phyloP scores from a whole-genome alignment of 2,888 invertebrate genomes.

The Lepidonotus clava region DNA sequence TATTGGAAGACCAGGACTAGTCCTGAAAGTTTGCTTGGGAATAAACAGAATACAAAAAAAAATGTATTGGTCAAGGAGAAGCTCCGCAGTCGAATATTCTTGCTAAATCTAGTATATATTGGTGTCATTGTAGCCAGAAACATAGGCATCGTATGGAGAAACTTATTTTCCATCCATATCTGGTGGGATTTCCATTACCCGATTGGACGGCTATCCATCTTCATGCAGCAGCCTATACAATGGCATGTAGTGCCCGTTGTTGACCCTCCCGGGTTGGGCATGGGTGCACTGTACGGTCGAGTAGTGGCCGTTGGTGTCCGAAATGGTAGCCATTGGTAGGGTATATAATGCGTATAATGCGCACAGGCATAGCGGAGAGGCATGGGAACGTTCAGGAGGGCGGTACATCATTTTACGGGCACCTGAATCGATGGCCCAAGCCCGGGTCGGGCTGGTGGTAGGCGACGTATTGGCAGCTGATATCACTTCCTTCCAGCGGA shows the following conservation, averaged over 20 bases:
- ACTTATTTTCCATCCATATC: too few species aligned
- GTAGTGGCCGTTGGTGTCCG: neutral
- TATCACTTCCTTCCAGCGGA: neutral
- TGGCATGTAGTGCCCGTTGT: neutral
- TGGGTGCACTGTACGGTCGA: neutral
- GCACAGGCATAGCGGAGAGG: neutral
- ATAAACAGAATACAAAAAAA: too few species aligned
- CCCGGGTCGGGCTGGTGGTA: neutral
- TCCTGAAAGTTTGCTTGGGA: too few species aligned
- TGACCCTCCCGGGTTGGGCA: neutral
- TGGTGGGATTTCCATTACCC: too few species aligned
- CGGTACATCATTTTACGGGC: neutral
- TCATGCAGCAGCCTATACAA: too few species aligned
- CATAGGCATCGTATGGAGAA: too few species aligned
- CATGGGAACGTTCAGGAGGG: neutral
- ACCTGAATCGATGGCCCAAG: neutral
- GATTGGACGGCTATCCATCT: too few species aligned
- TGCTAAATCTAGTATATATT: too few species aligned
- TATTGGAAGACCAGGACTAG: too few species aligned
- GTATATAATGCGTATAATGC: neutral
- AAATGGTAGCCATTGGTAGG: neutral
- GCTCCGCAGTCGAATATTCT: too few species aligned
- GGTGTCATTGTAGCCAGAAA: too few species aligned
- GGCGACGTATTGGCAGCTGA: constrained; percentile 13
- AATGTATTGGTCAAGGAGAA: too few species aligned